These are phyloP conservation scores for Cariama cristata DNA, from an alignment of 2,113 vertebrate species.

Conservation along the genomic window DNA sequence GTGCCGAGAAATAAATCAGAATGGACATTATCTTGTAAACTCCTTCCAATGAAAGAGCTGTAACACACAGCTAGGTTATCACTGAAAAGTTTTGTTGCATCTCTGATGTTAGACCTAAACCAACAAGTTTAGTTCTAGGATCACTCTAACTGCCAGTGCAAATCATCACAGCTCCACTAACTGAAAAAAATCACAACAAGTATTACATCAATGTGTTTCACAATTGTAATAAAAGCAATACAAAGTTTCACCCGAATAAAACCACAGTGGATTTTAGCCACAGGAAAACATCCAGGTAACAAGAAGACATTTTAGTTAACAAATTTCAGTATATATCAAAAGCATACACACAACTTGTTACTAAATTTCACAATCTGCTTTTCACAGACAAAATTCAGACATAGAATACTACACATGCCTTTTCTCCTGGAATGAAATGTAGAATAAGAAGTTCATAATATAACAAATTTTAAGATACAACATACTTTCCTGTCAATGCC, in stretches of 20 bases:
- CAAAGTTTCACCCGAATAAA: background rate
- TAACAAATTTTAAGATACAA: accelerated
- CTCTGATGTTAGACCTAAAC: background rate
- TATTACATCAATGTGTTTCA: accelerated
- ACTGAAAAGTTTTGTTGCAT: accelerated
- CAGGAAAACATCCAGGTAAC: background rate
- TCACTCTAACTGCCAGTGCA: background rate
- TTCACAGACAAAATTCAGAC: background rate
- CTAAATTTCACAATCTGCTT: background rate
- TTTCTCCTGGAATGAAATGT: accelerated
- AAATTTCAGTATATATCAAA: accelerated
- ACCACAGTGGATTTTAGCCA: accelerated
- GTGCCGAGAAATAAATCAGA: background rate
- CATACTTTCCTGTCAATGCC: accelerated
- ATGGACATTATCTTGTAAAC: accelerated
- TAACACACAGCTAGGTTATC: background rate
- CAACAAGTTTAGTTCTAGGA: background rate
- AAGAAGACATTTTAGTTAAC: accelerated
- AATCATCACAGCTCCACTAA: background rate
- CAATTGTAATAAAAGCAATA: accelerated
- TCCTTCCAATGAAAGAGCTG: accelerated
- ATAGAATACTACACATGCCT: accelerated
- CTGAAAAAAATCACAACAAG: background rate
- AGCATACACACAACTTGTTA: accelerated
- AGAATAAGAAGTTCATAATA: accelerated